Conservation (phyloP, 2,797 vertebrate species). For the Arrhamphus sclerolepis region DNA sequence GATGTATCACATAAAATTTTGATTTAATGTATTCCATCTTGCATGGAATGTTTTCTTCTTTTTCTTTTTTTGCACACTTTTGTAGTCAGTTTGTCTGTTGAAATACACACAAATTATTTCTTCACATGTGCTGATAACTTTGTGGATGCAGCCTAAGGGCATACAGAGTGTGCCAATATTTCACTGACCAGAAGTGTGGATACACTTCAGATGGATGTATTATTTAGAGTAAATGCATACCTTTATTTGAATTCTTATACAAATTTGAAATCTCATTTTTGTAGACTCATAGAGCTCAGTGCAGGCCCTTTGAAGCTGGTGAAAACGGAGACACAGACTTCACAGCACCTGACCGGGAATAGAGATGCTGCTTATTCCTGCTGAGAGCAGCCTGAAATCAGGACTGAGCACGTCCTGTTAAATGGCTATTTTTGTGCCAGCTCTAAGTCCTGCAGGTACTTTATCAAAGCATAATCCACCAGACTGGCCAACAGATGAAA, state of each 20-base stretch:
- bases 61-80: neutral
- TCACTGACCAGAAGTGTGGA: conserved; percentile 5
- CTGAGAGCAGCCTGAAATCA: conserved; percentile 33
- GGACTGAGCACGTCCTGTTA: conserved; percentile 25
- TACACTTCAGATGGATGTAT: neutral
- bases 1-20: neutral
- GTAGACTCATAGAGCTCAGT: conserved; percentile 17
- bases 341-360: neutral
- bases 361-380: conserved; percentile 22
- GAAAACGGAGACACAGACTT: conserved; percentile 32
- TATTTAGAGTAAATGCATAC: neutral
- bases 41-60: neutral
- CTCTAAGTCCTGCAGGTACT: conserved; percentile 40
- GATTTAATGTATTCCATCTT: neutral
- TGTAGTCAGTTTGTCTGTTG: neutral
- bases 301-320: conserved; percentile 34
- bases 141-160: conserved; percentile 28
- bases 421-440: conserved; percentile 44
- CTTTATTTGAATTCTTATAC: neutral
- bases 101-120: neutral
- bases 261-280: neutral
- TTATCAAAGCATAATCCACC: conserved; percentile 45
- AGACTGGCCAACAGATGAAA: conserved; percentile 21
- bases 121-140: conserved; percentile 5
- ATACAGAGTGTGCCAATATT: conserved; percentile 26